Base-by-base conservation (phyloP, 2,888 invertebrate species). In the Sinotaia quadrata region DNA sequence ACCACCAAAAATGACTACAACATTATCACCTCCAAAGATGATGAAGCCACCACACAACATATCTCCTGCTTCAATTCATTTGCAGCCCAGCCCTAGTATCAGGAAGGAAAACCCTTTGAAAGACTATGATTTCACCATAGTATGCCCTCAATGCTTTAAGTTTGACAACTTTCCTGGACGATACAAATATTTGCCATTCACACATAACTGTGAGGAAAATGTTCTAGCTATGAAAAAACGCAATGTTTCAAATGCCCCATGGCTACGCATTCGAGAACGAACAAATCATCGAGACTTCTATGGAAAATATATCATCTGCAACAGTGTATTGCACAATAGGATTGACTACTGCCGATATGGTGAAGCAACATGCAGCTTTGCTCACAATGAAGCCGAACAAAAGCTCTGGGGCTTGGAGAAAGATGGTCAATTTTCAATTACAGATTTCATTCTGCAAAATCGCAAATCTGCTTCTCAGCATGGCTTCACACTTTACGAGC, bases 321-420 rank as follows among this genome's bases (percentile, higher is more conserved):
- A 77, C 34, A 79, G 82, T 68, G 75, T 80, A 31, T 69, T 60
- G 2, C 69, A 71, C 27, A 68, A 68, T 15, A 75, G 77, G 18
- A 74, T 73, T 1, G 63, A 67, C 1, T 67, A 74, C n/a, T 84
- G 84, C 72, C 71, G 77, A 21, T 79, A 76, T 63, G 78, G 79
- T 4, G 80, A 81, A 34, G 78, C 77, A 27, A 66, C 34, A 2
- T 85, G 85, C 71, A 81, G 79, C 60, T 85, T 82, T 78, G 82
- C 84, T 21, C 86, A 85, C 75, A 83, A 80, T 68, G 72, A 74
- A 3, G 74, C 79, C 12, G 86, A 86, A 67, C 80, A 79, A 67
- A 67, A 27, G 4, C 65, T 86, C 5, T 87, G 87, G 87, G 82
- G 75, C 12, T 41, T 81, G 57, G 85, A 86, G 56, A 86, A 85